Conservation (phyloP, 2,113 vertebrate species). For the Turnix velox region DNA sequence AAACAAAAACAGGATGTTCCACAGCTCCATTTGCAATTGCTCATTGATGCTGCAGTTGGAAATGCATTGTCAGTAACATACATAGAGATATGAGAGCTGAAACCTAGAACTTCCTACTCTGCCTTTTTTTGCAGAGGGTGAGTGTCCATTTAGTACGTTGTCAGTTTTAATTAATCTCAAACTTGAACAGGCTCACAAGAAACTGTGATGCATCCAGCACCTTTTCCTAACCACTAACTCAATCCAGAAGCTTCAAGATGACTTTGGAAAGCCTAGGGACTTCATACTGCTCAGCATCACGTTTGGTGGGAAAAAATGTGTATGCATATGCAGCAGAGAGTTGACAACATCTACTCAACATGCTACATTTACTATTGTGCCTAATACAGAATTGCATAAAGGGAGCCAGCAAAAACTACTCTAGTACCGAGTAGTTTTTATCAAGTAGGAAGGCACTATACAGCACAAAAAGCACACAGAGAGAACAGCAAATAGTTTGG, state of each 20-base stretch:
- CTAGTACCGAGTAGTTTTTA: neutral
- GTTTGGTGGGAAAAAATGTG: neutral
- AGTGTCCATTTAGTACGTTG: neutral
- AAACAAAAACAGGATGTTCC: neutral
- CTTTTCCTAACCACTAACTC: neutral
- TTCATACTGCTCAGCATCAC: neutral
- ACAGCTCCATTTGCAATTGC: neutral
- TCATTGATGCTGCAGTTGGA: neutral
- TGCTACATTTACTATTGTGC: neutral
- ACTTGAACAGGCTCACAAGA: neutral
- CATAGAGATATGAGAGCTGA: neutral
- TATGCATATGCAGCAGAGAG: neutral
- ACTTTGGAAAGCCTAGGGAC: neutral
- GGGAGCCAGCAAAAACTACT: neutral
- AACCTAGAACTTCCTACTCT: neutral
- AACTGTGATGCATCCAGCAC: neutral
- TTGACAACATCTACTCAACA: neutral
- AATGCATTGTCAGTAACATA: neutral
- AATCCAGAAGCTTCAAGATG: slow-evolving; percentile 18
- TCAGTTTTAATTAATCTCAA: neutral
- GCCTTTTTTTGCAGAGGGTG: neutral
- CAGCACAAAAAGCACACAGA: neutral
- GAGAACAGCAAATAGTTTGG: neutral
- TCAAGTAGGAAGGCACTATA: neutral
- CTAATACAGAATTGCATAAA: neutral